A percentile compares a stretch with the other conserved stretches of the same genome.
These are phyloP conservation scores for Vireo griseus DNA, from an alignment of 2,797 vertebrate genomes.

Conservation along the genomic window DNA sequence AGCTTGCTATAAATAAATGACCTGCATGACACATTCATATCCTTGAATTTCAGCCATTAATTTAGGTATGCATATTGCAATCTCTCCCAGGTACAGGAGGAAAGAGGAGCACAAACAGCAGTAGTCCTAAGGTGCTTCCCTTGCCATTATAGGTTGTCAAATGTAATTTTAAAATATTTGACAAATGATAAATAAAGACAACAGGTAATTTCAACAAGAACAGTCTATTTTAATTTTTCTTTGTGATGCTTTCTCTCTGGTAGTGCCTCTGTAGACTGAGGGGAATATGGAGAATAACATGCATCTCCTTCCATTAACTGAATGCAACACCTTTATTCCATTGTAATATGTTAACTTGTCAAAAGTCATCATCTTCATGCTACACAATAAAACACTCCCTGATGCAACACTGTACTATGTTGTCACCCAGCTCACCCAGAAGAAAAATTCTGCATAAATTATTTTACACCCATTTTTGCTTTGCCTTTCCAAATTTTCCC, in stretches of 20 bases:
- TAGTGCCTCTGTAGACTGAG: neutral
- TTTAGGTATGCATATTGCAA: neutral
- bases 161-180: neutral
- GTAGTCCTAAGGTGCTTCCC: neutral
- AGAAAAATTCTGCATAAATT: neutral
- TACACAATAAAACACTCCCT: neutral
- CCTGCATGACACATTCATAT: neutral
- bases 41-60: neutral
- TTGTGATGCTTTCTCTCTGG: neutral
- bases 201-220: neutral
- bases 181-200: neutral
- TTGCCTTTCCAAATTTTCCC: neutral
- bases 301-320: neutral
- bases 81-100: neutral
- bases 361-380: neutral
- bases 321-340: neutral
- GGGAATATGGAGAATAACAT: neutral
- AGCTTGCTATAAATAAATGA: conserved; percentile 10
- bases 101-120: neutral
- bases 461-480: neutral
- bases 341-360: neutral
- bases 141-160: neutral
- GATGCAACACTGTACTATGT: neutral
- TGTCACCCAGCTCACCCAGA: neutral
- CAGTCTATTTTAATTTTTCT: neutral